These are phyloP conservation scores for Formica aserva DNA, from an alignment of 2,888 invertebrate species.

Conservation along the genomic window DNA sequence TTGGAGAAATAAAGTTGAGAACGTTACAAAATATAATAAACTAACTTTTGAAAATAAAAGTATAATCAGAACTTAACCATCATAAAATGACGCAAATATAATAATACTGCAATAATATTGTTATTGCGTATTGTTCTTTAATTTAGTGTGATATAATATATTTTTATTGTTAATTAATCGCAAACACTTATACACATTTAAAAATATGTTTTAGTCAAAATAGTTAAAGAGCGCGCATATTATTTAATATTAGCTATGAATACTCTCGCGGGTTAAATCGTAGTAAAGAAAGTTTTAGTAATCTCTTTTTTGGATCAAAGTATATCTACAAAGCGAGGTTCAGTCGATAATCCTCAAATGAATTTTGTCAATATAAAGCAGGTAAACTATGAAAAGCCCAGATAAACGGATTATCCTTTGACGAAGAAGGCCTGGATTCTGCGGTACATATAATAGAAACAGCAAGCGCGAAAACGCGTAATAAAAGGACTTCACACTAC, in stretches of 20 bases:
- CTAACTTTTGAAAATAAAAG: slow-evolving; percentile 1
- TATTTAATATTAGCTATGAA: not conserved
- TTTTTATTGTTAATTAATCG: not conserved
- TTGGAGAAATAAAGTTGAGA: not conserved
- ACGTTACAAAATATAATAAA: not conserved
- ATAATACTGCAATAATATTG: not conserved
- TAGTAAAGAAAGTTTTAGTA: slow-evolving; percentile 24
- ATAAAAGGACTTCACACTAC: slow-evolving; percentile 2
- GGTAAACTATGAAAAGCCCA: slow-evolving; percentile 60
- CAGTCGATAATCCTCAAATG: slow-evolving; percentile 61
- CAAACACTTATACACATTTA: not conserved
- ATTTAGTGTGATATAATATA: not conserved
- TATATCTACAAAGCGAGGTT: slow-evolving; percentile 64
- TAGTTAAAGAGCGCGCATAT: not conserved
- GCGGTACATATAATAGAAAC: slow-evolving; percentile 43
- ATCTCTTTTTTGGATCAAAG: slow-evolving; percentile 36
- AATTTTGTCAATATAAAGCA: slow-evolving; percentile 53
- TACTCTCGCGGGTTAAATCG: not conserved
- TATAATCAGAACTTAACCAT: not conserved
- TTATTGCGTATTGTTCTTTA: not conserved
- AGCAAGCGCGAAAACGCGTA: slow-evolving; percentile 39
- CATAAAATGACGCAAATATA: not conserved
- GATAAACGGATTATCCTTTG: slow-evolving; percentile 70
- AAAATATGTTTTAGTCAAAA: not conserved
- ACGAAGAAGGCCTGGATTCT: slow-evolving; percentile 45